Percentiles rank a stretch among this genome's conserved stretches.
Evolutionary conservation across 1,140 invertebrate genomes (phyloP).

Genomic region (Semibalanus balanoides): DNA sequence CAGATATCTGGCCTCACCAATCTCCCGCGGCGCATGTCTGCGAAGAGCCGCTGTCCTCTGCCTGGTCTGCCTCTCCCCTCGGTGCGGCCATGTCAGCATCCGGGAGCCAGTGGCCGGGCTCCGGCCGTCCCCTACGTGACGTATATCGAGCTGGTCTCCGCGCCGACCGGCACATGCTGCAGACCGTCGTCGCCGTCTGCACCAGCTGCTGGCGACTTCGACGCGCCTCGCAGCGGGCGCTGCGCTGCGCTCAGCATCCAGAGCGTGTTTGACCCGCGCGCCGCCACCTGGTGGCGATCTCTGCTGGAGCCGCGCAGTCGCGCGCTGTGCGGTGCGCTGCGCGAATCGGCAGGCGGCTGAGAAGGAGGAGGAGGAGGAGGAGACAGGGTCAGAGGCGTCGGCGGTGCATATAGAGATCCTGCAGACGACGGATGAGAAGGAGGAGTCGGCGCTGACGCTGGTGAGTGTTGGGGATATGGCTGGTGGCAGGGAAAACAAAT

Average conservation of each 20-base stretch:
- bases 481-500: too few species aligned
- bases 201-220: background rate
- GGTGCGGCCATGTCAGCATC: background rate
- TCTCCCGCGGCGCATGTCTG: too few species aligned
- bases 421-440: background rate
- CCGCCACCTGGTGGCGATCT: background rate
- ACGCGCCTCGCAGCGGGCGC: background rate
- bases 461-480: background rate
- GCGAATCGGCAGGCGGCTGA: background rate
- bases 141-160: background rate
- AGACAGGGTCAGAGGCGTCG: too few species aligned
- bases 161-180: background rate
- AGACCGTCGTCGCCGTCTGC: background rate
- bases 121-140: background rate
- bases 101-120: background rate
- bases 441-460: too few species aligned
- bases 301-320: background rate
- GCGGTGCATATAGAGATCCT: background rate
- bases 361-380: too few species aligned
- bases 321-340: background rate
- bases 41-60: background rate
- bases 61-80: background rate
- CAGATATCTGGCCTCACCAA: too few species aligned
- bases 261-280: background rate
- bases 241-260: background rate